Conservation (phyloP, 2,888 invertebrate genomes). For the Chalcis sispes region DNA sequence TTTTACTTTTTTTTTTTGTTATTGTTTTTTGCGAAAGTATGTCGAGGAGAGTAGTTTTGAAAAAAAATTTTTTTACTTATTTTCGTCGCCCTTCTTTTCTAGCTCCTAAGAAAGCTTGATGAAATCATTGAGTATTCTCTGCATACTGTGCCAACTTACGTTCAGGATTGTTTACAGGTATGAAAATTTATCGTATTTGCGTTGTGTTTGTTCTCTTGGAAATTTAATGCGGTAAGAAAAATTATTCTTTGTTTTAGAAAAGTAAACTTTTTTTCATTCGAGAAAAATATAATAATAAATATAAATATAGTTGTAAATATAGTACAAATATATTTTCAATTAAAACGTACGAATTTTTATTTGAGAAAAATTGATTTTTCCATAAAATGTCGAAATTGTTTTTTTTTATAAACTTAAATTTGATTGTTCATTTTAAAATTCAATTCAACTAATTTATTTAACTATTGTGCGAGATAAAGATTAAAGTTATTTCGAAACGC, state of each 20-base stretch:
- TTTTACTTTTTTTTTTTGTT: neutral
- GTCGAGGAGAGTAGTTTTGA: neutral
- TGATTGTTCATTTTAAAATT: neutral
- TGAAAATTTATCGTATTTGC: constrained; percentile 11
- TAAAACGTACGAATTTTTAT: neutral
- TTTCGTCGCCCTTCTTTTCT: constrained; percentile 63
- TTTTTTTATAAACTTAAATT: neutral
- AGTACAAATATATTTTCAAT: neutral
- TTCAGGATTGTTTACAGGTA: constrained; percentile 77
- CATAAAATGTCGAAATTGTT: too few relatives aligned
- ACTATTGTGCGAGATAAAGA: neutral
- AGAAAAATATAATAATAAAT: neutral
- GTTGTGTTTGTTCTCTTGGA: neutral
- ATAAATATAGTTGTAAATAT: neutral
- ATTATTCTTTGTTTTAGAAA: too few relatives aligned
- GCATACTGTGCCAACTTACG: constrained; percentile 72
- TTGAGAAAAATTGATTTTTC: neutral
- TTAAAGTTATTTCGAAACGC: neutral
- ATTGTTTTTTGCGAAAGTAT: neutral
- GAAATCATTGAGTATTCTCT: constrained; percentile 77
- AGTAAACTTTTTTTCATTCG: too few relatives aligned
- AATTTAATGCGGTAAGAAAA: too few relatives aligned
- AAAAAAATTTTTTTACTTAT: neutral
- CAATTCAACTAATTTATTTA: neutral
- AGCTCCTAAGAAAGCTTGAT: constrained; percentile 79